Percentiles rank a stretch among this genome's conserved stretches.
phyloP scores from a whole-genome alignment of 2,113 vertebrate species.

The Tympanuchus pallidicinctus region DNA sequence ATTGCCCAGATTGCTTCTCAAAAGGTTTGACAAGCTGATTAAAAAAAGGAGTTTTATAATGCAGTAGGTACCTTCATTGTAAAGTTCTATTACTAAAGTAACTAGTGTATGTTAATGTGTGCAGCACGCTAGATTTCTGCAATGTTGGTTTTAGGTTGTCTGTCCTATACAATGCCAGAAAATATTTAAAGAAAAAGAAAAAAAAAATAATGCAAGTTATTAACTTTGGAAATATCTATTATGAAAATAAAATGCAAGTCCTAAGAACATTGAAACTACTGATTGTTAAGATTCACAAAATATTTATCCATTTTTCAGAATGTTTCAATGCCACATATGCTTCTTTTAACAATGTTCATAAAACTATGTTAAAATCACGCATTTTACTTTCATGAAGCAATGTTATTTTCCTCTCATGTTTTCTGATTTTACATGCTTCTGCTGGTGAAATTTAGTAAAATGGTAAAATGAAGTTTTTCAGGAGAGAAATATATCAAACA shows the following conservation, averaged over 20 bases:
- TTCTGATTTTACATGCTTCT: constrained; percentile 53
- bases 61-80: constrained; percentile 40
- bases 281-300: background rate
- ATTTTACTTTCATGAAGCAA: constrained; percentile 56
- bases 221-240: constrained; percentile 24
- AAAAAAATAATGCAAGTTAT: background rate
- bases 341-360: background rate
- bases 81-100: constrained; percentile 42
- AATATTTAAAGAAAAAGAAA: background rate
- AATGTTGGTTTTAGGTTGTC: constrained; percentile 62
- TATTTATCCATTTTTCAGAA: constrained; percentile 40
- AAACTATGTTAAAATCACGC: background rate
- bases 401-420: constrained; percentile 38
- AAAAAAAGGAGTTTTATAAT: constrained; percentile 50
- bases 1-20: constrained; percentile 69
- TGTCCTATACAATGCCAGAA: constrained; percentile 28
- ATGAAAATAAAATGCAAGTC: constrained; percentile 32
- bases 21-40: constrained; percentile 70
- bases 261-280: constrained; percentile 19
- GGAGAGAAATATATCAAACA: constrained; percentile 20
- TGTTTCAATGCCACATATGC: background rate
- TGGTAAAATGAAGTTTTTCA: constrained; percentile 42
- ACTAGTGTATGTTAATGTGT: constrained; percentile 12
- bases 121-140: constrained; percentile 52
- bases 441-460: constrained; percentile 35